Evolutionary conservation across 2,888 invertebrate genomes (phyloP).

Genomic region (Dasypogon diadema): DNA sequence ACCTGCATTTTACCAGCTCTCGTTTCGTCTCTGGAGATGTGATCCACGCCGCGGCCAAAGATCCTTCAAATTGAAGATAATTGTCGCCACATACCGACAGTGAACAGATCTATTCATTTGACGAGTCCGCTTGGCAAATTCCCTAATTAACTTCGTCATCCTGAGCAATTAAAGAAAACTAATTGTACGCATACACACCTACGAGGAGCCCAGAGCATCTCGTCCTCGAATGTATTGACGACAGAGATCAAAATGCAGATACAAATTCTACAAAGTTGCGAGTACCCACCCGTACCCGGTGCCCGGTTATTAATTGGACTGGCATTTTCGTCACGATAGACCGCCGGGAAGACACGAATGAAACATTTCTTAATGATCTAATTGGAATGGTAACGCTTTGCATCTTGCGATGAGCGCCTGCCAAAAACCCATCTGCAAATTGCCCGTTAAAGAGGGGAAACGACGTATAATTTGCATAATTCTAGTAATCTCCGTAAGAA

Average conservation of each 20-base stretch:
- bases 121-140: slow-evolving; percentile 49
- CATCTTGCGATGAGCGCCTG: slow-evolving; percentile 38
- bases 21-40: slow-evolving; percentile 47
- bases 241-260: background rate
- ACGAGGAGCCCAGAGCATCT: background rate
- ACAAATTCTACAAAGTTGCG: background rate
- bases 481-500: background rate
- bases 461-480: slow-evolving; percentile 50
- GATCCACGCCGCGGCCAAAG: slow-evolving; percentile 58
- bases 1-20: slow-evolving; percentile 39
- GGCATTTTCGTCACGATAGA: slow-evolving; percentile 46
- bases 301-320: slow-evolving; percentile 49
- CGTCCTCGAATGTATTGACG: slow-evolving; percentile 3
- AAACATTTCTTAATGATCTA: slow-evolving; percentile 52
- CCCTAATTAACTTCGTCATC: slow-evolving; percentile 51
- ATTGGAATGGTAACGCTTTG: slow-evolving; percentile 36
- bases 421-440: slow-evolving; percentile 53
- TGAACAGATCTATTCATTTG: slow-evolving; percentile 16
- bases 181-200: slow-evolving; percentile 45
- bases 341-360: slow-evolving; percentile 42
- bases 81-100: slow-evolving; percentile 21
- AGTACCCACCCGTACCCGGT: background rate
- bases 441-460: slow-evolving; percentile 53
- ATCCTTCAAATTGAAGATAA: slow-evolving; percentile 58
- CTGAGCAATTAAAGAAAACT: slow-evolving; percentile 48